A percentile compares a stretch with the other conserved stretches of the same genome.
Conservation (phyloP, 2,888 invertebrate species). For the Hermodice carunculata region DNA sequence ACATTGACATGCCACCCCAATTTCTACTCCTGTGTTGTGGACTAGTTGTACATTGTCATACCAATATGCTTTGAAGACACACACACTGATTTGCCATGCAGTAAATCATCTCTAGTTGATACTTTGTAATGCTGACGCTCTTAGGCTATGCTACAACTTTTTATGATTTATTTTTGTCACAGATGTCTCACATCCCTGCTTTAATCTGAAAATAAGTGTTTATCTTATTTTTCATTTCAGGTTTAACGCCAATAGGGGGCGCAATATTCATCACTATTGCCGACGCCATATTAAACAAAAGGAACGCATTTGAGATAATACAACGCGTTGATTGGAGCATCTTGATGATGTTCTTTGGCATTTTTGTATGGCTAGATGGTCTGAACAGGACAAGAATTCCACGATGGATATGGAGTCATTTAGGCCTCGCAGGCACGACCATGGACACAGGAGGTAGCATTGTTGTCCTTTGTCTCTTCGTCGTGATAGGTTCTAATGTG, state of each 20-base stretch:
- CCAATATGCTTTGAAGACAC: too few species aligned
- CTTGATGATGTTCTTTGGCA: constrained; percentile 42
- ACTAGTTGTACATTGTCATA: too few species aligned
- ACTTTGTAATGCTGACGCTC: too few species aligned
- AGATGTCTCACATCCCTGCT: too few species aligned
- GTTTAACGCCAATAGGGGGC: constrained; percentile 40
- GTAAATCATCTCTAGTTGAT: too few species aligned
- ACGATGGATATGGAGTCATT: constrained; percentile 33
- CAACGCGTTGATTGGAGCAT: constrained; percentile 40
- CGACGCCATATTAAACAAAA: constrained; percentile 37
- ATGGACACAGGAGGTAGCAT: constrained; percentile 4
- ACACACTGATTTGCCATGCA: too few species aligned
- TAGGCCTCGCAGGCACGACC: constrained; percentile 21
- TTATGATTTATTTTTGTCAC: too few species aligned
- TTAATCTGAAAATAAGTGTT: too few species aligned
- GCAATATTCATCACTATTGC: constrained; percentile 30
- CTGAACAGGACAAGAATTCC: constrained; percentile 39
- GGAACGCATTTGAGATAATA: constrained; percentile 23
- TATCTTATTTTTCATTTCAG: too few species aligned
- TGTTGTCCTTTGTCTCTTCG: constrained; percentile 29
- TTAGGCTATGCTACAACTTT: too few species aligned
- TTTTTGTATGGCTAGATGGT: constrained; percentile 45
- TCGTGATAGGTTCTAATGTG: constrained; percentile 40
- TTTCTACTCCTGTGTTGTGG: too few species aligned
- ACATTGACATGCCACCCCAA: too few species aligned